These are phyloP conservation scores for Phainopepla nitens DNA, from an alignment of 2,113 vertebrate genomes.

Conservation along the genomic window DNA sequence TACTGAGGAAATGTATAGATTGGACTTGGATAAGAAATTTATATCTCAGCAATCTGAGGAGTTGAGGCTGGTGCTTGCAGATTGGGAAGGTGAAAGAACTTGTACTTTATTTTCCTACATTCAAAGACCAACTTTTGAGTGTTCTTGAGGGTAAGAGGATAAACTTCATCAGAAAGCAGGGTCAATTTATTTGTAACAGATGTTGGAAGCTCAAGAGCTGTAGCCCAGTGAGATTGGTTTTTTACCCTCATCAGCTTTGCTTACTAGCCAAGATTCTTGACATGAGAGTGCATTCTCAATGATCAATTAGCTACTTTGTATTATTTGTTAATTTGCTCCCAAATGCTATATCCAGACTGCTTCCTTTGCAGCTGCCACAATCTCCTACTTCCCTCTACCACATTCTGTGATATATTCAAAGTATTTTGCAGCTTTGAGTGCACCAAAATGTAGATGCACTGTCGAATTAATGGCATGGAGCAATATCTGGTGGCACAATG, in stretches of 20 bases:
- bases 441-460: rapidly evolving
- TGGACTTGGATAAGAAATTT: not conserved
- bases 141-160: not conserved
- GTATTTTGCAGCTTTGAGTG: not conserved
- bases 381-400: not conserved
- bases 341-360: not conserved
- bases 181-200: not conserved
- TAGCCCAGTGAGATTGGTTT: not conserved
- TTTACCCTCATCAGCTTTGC: not conserved
- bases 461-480: not conserved
- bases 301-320: not conserved
- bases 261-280: not conserved
- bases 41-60: not conserved
- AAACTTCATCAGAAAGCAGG: not conserved
- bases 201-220: not conserved
- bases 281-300: not conserved
- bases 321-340: not conserved
- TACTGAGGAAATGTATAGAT: not conserved
- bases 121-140: not conserved
- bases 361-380: not conserved
- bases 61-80: not conserved
- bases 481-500: not conserved
- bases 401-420: not conserved
- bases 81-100: not conserved
- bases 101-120: not conserved